Percentiles rank a stretch among this genome's conserved stretches.
Conservation (phyloP, 2,113 vertebrate genomes). For the Cygnus buccinator region DNA sequence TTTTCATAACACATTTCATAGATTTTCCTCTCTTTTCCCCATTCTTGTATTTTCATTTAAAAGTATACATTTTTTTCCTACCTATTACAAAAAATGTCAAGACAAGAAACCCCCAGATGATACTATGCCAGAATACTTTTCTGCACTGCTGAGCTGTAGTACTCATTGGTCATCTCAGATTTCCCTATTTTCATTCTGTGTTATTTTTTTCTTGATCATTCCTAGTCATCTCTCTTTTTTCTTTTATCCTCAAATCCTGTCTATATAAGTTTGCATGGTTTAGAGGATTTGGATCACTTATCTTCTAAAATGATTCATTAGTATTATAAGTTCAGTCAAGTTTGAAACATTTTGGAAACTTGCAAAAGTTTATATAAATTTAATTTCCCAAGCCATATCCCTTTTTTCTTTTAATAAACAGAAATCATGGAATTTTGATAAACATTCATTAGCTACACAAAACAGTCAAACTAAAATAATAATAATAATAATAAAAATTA, state of each 20-base stretch:
- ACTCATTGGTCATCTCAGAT: background rate
- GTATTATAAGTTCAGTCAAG: background rate
- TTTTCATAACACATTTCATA: background rate
- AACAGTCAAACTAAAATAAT: background rate
- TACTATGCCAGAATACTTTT: background rate
- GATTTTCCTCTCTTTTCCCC: background rate
- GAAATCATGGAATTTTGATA: background rate
- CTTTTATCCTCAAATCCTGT: background rate
- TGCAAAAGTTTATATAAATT: background rate
- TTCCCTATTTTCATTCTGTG: background rate
- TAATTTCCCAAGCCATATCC: background rate
- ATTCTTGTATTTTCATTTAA: background rate
- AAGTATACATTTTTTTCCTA: background rate
- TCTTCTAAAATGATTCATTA: background rate
- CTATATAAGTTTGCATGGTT: background rate
- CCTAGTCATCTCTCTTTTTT: background rate
- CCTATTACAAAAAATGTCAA: background rate
- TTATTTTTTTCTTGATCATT: background rate
- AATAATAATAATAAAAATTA: background rate
- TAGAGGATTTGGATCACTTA: background rate
- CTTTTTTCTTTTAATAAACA: background rate
- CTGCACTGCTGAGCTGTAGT: background rate
- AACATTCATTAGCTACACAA: background rate
- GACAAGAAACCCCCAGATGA: background rate
- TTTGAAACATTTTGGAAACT: background rate